Base-by-base conservation (phyloP, 1,140 invertebrate genomes). In the Drosophila yakuba region DNA sequence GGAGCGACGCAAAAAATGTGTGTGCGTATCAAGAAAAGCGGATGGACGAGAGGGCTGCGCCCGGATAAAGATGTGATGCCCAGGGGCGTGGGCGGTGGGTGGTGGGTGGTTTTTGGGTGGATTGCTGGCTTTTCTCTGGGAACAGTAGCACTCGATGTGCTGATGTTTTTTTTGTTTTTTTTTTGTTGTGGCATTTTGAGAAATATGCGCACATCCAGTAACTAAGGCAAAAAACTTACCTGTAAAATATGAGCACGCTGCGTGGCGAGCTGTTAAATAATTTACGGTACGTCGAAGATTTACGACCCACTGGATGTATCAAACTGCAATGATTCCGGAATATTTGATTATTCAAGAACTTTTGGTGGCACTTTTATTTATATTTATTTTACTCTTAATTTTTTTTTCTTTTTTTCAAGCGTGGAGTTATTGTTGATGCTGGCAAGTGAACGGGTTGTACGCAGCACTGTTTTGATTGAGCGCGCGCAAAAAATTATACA, bases 401-500 rank as follows among this genome's bases (percentile, higher is more conserved):
- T n/a, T 55, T 43, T 35, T 35, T n/a, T 55, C 38, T 35, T 17
- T 4, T 17, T n/a, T 50, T 36, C 35, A 38, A 43, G 48, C 28
- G 7, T 7, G 45, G 74, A 48, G 61, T 62, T 77, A 67, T 67
- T 62, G 44, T 52, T 51, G 59, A 52, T 20, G 41, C 60, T 79
- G 67, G 28, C 43, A 44, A 61, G 25, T 43, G 39, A 62, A 62
- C 28, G 38, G 59, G 25, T 20, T 38, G 50, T 52, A 48, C 58
- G 56, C 43, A 59, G 72, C 75, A 67, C 75, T 88, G 76, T 88
- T 88, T 88, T 88, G 83, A 88, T 88, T 88, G 84, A 88, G 83
- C 83, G 83, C 83, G 83, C 83, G 83, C 83, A 88, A 88, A 88
- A 88, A 89, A 89, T 77, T 89, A 88, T 88, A 88, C 83, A 86